phyloP scores from a whole-genome alignment of 2,113 vertebrate species.

The Scophthalmus maximus region DNA sequence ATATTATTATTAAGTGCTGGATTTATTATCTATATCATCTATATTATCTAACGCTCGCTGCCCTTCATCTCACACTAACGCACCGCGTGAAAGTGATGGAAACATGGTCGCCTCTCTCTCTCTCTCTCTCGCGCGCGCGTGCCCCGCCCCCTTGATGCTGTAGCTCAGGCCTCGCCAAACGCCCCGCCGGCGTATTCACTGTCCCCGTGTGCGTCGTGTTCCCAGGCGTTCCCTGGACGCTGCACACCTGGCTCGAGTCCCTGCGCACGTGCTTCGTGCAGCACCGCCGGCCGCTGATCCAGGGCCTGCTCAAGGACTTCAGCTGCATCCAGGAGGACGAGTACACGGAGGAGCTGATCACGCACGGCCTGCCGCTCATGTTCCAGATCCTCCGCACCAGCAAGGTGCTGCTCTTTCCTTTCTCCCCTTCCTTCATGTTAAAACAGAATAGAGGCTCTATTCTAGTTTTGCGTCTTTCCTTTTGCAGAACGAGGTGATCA shows the following conservation, averaged over 20 bases:
- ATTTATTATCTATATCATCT: constrained; percentile 17
- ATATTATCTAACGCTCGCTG: neutral
- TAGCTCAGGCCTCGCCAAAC: too few relatives aligned
- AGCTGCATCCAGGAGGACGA: constrained; percentile 84
- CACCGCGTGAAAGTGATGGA: constrained; percentile 53
- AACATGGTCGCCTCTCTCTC: constrained; percentile 71
- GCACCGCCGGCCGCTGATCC: constrained; percentile 83
- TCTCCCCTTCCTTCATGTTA: too few relatives aligned
- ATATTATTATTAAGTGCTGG: constrained; percentile 25
- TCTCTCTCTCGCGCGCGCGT: neutral
- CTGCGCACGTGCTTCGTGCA: constrained; percentile 83
- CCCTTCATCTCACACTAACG: constrained; percentile 33
- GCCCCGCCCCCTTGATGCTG: neutral
- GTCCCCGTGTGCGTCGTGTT: constrained; percentile 31
- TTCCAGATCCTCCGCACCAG: constrained; percentile 85
- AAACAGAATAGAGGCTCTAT: too few relatives aligned
- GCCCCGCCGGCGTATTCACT: constrained; percentile 68
- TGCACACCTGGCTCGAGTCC: constrained; percentile 87
- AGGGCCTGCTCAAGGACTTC: constrained; percentile 86
- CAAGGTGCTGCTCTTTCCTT: too few relatives aligned
- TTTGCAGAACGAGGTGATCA: constrained; percentile 84
- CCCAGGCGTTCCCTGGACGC: constrained; percentile 86
- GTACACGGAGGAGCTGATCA: constrained; percentile 86
- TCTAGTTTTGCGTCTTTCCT: too few relatives aligned
- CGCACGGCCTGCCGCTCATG: constrained; percentile 85